These are phyloP conservation scores for Drosophila jambulina DNA, from an alignment of 1,140 invertebrate genomes.

Conservation along the genomic window DNA sequence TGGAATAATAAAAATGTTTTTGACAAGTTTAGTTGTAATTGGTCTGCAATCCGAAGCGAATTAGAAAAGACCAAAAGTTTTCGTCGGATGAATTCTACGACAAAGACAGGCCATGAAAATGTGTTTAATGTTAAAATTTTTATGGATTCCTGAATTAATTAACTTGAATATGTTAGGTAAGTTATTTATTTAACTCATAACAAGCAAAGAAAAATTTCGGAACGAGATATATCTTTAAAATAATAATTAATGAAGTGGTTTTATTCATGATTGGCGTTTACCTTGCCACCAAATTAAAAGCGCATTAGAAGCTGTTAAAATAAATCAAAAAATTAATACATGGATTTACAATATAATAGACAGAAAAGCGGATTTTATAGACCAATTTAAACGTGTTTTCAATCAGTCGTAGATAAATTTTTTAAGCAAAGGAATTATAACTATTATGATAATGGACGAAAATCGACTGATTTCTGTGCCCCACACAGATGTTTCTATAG, in stretches of 20 bases:
- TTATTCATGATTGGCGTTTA: constrained; percentile 48
- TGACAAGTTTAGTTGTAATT: not conserved
- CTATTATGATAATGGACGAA: not conserved
- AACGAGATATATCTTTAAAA: not conserved
- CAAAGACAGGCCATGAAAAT: not conserved
- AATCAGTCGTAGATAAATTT: not conserved
- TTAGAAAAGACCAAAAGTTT: not conserved
- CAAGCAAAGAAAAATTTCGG: not conserved
- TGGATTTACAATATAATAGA: not conserved
- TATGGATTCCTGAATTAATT: not conserved
- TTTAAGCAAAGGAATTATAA: not conserved
- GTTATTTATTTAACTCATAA: not conserved
- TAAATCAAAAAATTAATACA: constrained; percentile 38
- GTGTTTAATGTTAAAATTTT: not conserved
- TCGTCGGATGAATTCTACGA: not conserved
- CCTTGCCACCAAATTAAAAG: constrained; percentile 79
- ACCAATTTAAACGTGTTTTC: not conserved
- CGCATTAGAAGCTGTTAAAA: constrained; percentile 68
- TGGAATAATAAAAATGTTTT: not conserved
- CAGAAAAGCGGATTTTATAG: not conserved
- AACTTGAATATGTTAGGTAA: not conserved
- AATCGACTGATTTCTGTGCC: not conserved
- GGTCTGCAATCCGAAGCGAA: not conserved
- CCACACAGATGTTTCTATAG: not conserved
- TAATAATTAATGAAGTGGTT: not conserved